Evolutionary conservation across 2,888 invertebrate species (phyloP), one percentile per base, ranked within the genome.

Genomic region (Lasioglossum leucozonium): DNA sequence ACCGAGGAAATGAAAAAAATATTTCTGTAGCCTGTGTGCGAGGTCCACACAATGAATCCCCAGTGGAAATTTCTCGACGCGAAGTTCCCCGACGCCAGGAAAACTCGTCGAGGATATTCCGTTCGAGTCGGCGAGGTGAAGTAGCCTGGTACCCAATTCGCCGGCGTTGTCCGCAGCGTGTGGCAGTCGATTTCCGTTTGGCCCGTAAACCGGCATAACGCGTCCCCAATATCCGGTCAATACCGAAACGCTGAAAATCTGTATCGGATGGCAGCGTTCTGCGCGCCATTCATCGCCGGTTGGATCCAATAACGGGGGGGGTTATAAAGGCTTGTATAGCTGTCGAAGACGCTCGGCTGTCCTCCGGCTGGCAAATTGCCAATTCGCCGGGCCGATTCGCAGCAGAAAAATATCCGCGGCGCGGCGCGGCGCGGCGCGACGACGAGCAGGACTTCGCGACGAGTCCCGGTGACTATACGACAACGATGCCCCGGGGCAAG

Each of bases 401-500:
- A 40, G n/a, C 58, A 26, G 77, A 82, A 85, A 86, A 84, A 71
- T 87, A 67, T 75, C 79, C 73, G 13, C 81, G n/a, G 44, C 73
- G 13, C 81, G n/a, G 44, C 73, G 13, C 81, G n/a, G 44, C 73
- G 13, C 81, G 22, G 44, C 72, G 11, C 79, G n/a, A 72, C 76
- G 77, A 65, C 74, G 75, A 75, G 40, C 77, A 71, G 18, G 65
- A 81, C 82, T 62, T 51, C 72, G 73, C 81, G 82, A 72, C 87
- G 79, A 77, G 72, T 30, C 67, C 44, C 67, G 55, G 65, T 26
- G 77, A 84, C 80, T 79, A 78, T 75, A 83, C 78, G 81, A 80
- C 82, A 72, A 85, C 84, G 89, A 80, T 77, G 81, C 81, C 90
- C 81, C 77, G 80, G 84, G 89, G 91, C 89, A 89, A 89, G 88